Conservation (phyloP, 2,888 invertebrate species). For the Theristus sp. region DNA sequence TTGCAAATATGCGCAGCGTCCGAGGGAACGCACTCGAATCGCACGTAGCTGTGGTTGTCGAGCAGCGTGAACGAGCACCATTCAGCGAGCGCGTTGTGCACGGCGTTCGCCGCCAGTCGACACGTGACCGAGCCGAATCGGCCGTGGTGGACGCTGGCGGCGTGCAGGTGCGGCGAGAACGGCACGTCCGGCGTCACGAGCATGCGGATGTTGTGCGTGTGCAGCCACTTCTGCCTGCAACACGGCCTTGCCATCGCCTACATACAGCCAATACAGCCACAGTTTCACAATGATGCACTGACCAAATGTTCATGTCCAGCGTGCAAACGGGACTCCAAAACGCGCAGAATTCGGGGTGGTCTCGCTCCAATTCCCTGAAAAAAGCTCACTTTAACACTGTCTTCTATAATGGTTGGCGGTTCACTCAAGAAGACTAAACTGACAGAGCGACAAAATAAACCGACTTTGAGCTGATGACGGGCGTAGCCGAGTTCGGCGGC, state of each 20-base stretch:
- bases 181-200: constrained; percentile 53
- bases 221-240: constrained; percentile 67
- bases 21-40: constrained; percentile 43
- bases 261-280: too few relatives aligned
- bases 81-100: constrained; percentile 45
- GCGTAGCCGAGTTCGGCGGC: constrained; percentile 30
- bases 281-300: too few relatives aligned
- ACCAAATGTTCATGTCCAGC: constrained; percentile 45
- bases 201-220: constrained; percentile 48
- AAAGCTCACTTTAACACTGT: too few relatives aligned
- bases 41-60: constrained; percentile 55
- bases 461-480: constrained; percentile 22
- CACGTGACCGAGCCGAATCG: constrained; percentile 45
- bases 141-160: constrained; percentile 45
- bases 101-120: constrained; percentile 44
- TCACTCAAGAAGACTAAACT: too few relatives aligned
- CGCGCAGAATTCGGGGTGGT: constrained; percentile 45
- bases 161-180: constrained; percentile 43
- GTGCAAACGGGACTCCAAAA: constrained; percentile 55
- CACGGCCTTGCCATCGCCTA: too few relatives aligned
- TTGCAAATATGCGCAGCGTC: too few relatives aligned
- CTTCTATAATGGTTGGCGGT: too few relatives aligned
- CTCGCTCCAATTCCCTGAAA: constrained; percentile 9
- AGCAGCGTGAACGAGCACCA: constrained; percentile 54
- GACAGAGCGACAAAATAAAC: too few relatives aligned